Conservation (phyloP, 2,888 invertebrate species). For the Pristionchus fissidentatus region DNA sequence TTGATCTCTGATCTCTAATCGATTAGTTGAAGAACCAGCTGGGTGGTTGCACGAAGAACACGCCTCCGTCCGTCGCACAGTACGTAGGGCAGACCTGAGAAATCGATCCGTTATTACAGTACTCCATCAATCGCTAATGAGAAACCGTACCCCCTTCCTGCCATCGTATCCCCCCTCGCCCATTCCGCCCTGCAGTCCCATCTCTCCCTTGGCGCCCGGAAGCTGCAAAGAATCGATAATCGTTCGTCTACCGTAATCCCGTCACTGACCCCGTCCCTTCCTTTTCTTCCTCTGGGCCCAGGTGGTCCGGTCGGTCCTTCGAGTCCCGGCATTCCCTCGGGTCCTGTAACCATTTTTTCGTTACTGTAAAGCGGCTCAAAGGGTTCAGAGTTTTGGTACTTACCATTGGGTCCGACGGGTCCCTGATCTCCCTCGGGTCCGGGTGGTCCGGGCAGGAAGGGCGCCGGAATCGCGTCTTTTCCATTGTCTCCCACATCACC, state of each 20-base stretch:
- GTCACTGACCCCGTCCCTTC: slow-evolving; percentile 54
- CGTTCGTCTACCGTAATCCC: neutral
- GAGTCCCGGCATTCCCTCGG: slow-evolving; percentile 68
- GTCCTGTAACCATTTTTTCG: slow-evolving; percentile 49
- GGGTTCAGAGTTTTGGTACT: neutral
- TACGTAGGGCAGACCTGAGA: slow-evolving; percentile 73
- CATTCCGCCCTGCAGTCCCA: slow-evolving; percentile 63
- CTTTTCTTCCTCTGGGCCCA: slow-evolving; percentile 67
- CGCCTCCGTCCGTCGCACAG: slow-evolving; percentile 74
- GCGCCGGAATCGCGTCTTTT: slow-evolving; percentile 67
- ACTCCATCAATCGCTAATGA: neutral
- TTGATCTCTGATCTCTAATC: slow-evolving; percentile 19
- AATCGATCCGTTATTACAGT: neutral
- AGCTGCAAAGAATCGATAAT: slow-evolving; percentile 48
- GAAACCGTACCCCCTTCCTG: slow-evolving; percentile 62
- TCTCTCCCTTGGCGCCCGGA: slow-evolving; percentile 63
- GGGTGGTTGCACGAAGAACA: slow-evolving; percentile 71
- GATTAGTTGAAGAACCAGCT: slow-evolving; percentile 45
- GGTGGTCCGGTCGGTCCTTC: slow-evolving; percentile 65
- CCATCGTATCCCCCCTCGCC: slow-evolving; percentile 69
- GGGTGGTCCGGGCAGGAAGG: slow-evolving; percentile 71
- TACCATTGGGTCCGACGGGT: slow-evolving; percentile 62
- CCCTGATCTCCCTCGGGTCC: slow-evolving; percentile 64
- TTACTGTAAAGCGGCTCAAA: neutral
- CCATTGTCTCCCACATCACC: slow-evolving; percentile 61